phyloP scores from a whole-genome alignment of 2,888 invertebrate genomes.

The Drosophila tanythrix region DNA sequence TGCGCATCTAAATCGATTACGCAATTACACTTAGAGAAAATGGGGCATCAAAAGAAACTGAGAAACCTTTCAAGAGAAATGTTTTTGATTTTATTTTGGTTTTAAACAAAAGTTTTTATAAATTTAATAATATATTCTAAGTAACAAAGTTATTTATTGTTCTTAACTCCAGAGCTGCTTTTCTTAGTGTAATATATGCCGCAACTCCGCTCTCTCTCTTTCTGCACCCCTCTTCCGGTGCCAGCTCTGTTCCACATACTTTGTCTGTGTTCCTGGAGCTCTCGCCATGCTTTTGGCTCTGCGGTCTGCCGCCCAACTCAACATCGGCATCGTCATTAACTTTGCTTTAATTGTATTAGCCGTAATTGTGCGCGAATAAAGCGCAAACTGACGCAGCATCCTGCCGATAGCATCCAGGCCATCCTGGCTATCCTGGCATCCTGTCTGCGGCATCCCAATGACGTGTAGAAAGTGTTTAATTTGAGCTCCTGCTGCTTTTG shows the following conservation, averaged over 20 bases:
- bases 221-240: background rate
- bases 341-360: conserved; percentile 74
- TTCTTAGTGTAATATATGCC: background rate
- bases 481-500: conserved; percentile 14
- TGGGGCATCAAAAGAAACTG: background rate
- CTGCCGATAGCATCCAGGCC: conserved; percentile 7
- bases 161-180: accelerated
- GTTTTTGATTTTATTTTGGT: too few species aligned
- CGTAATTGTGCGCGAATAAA: conserved; percentile 76
- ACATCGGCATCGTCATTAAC: conserved; percentile 57
- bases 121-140: too few species aligned
- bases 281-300: conserved; percentile 21
- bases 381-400: conserved; percentile 50
- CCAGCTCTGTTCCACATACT: background rate
- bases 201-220: background rate
- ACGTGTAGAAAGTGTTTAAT: conserved; percentile 45
- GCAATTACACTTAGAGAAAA: conserved; percentile 46
- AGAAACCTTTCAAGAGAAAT: background rate
- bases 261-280: background rate
- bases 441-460: conserved; percentile 26
- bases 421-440: conserved; percentile 10
- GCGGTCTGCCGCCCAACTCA: conserved; percentile 46
- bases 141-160: too few species aligned
- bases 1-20: conserved; percentile 76
- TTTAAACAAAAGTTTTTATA: background rate